Base-by-base conservation (phyloP, 2,113 vertebrate genomes). In the Marcusenius ussheri region DNA sequence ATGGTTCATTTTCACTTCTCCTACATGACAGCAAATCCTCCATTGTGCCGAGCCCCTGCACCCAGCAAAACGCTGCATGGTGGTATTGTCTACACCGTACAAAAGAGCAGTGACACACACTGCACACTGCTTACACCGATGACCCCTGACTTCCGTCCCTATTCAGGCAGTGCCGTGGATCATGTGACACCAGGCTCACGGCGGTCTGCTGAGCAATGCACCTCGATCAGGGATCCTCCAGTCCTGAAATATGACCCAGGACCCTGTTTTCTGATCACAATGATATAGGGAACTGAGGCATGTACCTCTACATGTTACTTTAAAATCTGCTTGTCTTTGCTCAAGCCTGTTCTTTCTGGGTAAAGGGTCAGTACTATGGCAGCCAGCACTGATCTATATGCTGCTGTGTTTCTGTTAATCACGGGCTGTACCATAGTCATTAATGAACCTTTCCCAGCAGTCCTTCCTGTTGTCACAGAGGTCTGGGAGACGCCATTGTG, bases 81-180 rank as follows among this genome's bases (percentile, higher is more conserved):
- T 10, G 89, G 89, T 93, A 94, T 95, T 95, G 93, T 95, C 90
- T 50, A 1, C 39, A 17, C 70, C 45, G 86, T 90, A 95, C 92
- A 95, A 95, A 93, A 49, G 92, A 91, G 92, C 70, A 95, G 95
- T 93, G 93, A 92, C 92, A 91, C 91, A 92, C 91, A 93, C 24
- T 8, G 56, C 56, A 9, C 56, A 93, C 92, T 94, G 93, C 94
- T 89, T 92, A 90, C 89, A 89, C 89, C 91, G 91, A 92, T 93
- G 90, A 90, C 87, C 88, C 91, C 91, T 91, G 87, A 91, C 92
- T 90, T 89, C 92, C 90, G 92, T 90, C 89, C 91, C 93, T 92
- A 92, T 94, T 94, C 93, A 95, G 42, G 90, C 83, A 39, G 90
- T 91, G 94, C 92, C 92, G 91, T 94, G 94, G 91, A 87, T 83